phyloP scores from a whole-genome alignment of 1,140 invertebrate genomes.

The Periplaneta americana region DNA sequence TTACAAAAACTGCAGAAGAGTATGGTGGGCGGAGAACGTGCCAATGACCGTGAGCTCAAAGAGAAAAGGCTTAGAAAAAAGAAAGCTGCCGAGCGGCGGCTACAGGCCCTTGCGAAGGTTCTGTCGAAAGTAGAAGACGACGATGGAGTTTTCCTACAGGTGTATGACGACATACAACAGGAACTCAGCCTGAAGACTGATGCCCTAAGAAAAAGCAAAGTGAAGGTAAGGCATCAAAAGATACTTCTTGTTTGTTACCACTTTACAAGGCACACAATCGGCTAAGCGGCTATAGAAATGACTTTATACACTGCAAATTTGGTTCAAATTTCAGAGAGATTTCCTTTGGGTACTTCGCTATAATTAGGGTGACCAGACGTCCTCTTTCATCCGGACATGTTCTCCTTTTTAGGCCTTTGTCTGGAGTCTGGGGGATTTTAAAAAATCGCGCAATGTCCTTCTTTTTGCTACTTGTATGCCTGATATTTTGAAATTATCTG shows the following conservation, averaged over 20 bases:
- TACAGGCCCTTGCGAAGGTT: constrained; percentile 58
- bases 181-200: constrained; percentile 69
- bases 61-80: constrained; percentile 63
- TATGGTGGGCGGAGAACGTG: constrained; percentile 76
- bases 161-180: constrained; percentile 71
- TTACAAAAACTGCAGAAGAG: constrained; percentile 63
- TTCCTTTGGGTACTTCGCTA: no score
- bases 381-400: no score
- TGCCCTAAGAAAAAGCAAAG: constrained; percentile 58
- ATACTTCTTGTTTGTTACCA: not conserved
- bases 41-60: constrained; percentile 62
- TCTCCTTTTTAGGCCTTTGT: no score
- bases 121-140: constrained; percentile 65
- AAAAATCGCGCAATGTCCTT: no score
- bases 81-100: constrained; percentile 58
- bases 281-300: not conserved
- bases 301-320: not conserved
- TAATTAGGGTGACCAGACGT: no score
- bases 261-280: not conserved
- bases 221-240: constrained; percentile 46
- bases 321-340: not conserved
- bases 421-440: no score
- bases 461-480: no score
- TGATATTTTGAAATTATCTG: no score
- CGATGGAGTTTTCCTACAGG: constrained; percentile 52